Evolutionary conservation across 2,888 invertebrate genomes (phyloP).

Genomic region (Gari tellinella): DNA sequence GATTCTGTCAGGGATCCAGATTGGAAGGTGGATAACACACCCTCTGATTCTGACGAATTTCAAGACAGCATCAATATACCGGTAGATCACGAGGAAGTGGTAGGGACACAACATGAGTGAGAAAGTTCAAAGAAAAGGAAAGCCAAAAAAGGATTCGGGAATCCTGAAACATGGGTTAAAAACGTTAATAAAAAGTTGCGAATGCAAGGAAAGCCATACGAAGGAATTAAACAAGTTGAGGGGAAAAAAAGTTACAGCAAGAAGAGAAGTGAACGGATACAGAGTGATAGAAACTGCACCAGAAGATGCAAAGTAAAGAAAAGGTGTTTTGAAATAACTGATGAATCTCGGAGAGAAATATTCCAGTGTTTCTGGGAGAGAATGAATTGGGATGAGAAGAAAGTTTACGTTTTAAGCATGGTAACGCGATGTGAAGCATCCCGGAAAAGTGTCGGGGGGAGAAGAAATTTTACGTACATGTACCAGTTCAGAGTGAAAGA

Average conservation of each 20-base stretch:
- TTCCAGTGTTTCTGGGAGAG: conserved; percentile 19
- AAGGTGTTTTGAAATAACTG: conserved; percentile 10
- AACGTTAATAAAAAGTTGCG: conserved; percentile 5
- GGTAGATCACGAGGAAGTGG: background rate
- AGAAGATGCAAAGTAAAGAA: conserved; percentile 2
- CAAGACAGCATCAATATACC: background rate
- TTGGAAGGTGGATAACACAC: conserved; percentile 1
- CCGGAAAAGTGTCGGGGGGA: too few relatives aligned
- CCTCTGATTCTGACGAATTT: background rate
- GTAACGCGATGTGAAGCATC: too few relatives aligned
- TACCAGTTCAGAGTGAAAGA: too few relatives aligned
- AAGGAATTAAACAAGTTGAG: conserved; percentile 10
- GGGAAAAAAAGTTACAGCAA: conserved; percentile 7
- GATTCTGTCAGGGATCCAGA: conserved; percentile 5
- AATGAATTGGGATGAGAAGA: conserved; percentile 31
- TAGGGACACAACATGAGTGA: background rate
- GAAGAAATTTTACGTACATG: too few relatives aligned
- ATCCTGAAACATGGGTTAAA: conserved; percentile 7
- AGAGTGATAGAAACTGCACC: conserved; percentile 1
- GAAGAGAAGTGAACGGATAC: conserved; percentile 1
- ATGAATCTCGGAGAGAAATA: conserved; percentile 15
- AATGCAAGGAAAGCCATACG: conserved; percentile 23
- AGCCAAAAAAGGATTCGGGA: conserved; percentile 5
- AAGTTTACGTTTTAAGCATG: conserved; percentile 4
- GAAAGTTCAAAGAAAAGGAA: background rate